Conservation (phyloP, 2,888 invertebrate species). For the Diaphora mendica region DNA sequence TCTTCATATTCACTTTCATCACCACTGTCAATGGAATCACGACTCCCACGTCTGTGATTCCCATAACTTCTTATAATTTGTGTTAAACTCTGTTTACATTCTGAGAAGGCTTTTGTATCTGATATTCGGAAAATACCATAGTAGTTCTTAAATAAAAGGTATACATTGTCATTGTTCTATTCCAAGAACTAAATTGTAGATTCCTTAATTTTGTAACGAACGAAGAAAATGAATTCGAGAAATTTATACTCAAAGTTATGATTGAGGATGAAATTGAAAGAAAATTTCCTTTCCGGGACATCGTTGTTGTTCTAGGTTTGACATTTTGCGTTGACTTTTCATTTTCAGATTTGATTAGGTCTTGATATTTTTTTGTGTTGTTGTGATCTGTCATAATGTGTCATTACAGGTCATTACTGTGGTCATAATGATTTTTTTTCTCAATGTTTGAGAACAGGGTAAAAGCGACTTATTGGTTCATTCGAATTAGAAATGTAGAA, state of each 20-base stretch:
- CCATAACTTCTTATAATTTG: constrained; percentile 5
- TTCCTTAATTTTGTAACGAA: neutral
- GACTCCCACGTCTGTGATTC: constrained; percentile 2
- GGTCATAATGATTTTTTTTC: neutral
- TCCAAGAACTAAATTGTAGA: neutral
- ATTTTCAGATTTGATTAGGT: neutral
- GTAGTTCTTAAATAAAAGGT: constrained; percentile 1
- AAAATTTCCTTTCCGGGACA: neutral
- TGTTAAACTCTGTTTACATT: neutral
- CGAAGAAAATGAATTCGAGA: neutral
- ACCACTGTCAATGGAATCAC: neutral
- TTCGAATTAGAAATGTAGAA: neutral
- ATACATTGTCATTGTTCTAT: neutral
- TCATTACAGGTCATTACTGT: neutral
- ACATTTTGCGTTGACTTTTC: constrained; percentile 2
- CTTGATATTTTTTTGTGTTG: neutral
- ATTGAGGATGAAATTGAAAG: neutral
- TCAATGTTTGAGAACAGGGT: neutral
- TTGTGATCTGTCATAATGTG: neutral
- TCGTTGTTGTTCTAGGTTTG: neutral
- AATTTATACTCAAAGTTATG: neutral
- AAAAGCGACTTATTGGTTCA: neutral
- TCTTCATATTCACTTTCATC: constrained; percentile 5
- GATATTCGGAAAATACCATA: neutral
- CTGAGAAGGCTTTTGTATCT: neutral